Base-by-base conservation (phyloP, 2,888 invertebrate species). In the Oithona nana region DNA sequence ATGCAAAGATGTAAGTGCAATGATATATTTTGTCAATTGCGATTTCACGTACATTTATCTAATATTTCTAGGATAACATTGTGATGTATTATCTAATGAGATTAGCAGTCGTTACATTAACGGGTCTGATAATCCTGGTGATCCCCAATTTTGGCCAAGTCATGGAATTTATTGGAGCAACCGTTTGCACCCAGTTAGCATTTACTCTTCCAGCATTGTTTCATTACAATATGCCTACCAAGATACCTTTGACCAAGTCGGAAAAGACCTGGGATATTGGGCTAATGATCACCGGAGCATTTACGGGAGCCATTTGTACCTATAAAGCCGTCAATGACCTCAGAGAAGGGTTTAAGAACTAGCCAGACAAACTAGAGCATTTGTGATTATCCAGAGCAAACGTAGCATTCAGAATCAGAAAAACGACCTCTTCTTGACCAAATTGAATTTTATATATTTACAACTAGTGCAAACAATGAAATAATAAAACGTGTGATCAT, bases 131-230 rank as follows among this genome's bases (percentile, higher is more conserved):
- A n/a, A 74, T 74, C 57, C 64, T 71, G 61, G 67, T 69, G 16
- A 71, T 75, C 24, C 75, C 75, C 3, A 72, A 72, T 67, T 75
- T 75, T 69, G 73, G 73, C 50, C 71, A 72, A 64, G 68, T 75
- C 57, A 74, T 75, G 73, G 74, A 73, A 3, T 68, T 75, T 30
- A 71, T 75, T 20, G 75, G 75, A 13, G 73, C 75, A 28, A 71
- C 72, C 2, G 75, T 74, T 67, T 75, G 75, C 67, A 74, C 73
- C 0, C 67, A 75, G 62, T 67, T 75, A 64, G 74, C 74, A 28
- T 75, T 75, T 66, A 72, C 73, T 24, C 66, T 75, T 31, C 75
- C 75, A 1, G 75, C 72, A 13, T 28, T 71, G 11, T 75, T 74
- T 66, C 75, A 75, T 67, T 64, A 72, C 65, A 65, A 67, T 31